Evolutionary conservation across 2,888 invertebrate genomes (phyloP), one percentile per base, ranked within the genome.

Genomic region (Sesamia inferens): DNA sequence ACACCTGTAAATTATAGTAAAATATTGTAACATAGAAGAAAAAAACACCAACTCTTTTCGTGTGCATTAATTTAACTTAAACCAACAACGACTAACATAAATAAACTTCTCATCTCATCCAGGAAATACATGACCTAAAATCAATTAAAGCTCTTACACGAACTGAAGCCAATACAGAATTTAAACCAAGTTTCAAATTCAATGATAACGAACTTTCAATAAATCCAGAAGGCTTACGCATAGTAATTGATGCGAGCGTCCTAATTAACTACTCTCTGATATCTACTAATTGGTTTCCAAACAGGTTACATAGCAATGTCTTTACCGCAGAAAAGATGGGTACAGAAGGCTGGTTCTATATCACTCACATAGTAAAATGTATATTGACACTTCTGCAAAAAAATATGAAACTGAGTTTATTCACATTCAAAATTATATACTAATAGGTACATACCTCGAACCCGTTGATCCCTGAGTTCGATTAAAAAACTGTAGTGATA

Each of bases 281-380:
- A 88, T 81, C 82, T 73, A 81, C 88, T 92, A 91, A 92, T 92
- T 91, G 90, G 90, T 85, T 86, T 81, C 54, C 70, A 80, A 89
- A 89, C 88, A 81, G 85, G 91, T 91, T 88, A 64, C 58, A 58
- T 22, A 66, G 70, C 74, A 22, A 55, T 22, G 78, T 48, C 70
- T 62, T 42, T 22, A 42, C 31, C 68, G 68, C 14, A 68, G 68
- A 47, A 54, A 59, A 42, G 3, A 22, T 54, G 8, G 31, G 10
- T 11, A 22, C 68, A 74, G 76, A 74, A 76, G 76, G 8, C 13
- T 1, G 14, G 48, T 10, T 65, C 0, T 13, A n/a, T n/a, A n/a
- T 1, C 3, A 31, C 3, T 31, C 31, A 31, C 31, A 1, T 31
- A 31, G 31, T 31, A 31, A 31, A 2, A 31, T 31, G 31, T 31